Evolutionary conservation across 2,888 invertebrate genomes (phyloP), one percentile per base, ranked within the genome.

Genomic region (Rugalucina vietnamica): DNA sequence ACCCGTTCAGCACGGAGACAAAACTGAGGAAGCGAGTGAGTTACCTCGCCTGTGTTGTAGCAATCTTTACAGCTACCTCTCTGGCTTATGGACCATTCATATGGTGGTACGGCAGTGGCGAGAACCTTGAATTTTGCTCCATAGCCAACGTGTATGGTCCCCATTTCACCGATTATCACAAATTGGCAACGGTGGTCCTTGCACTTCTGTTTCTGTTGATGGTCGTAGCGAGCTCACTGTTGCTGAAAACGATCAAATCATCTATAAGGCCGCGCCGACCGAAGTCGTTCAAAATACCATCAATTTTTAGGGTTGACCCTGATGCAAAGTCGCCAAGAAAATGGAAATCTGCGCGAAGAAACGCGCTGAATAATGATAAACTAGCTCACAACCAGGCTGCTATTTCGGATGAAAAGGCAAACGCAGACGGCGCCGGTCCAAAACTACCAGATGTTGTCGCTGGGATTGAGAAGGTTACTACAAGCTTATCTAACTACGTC

Each of bases 131-230:
- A 3, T 84, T 84, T 32, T 86, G 86, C 54, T 86, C 86, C 4
- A 81, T 86, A 24, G 82, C 76, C 24, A 86, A 86, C 54, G 71
- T 86, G 27, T 86, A 86, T 50, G 86, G 84, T 8, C 27, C 14
- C 24, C 79, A 82, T 37, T 81, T 71, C 43, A 71, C 70, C 32
- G 37, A 72, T 43, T 84, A 82, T 27, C 78, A 82, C 36, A 37
- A 65, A 29, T 78, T 82, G 69, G 79, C 86, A 0, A 79, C 83
- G 3, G 32, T 54, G 0, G 76, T 87, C 10, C 34, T 80, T 0
- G 65, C 39, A 4, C 24, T 76, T 24, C 36, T 83, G 27, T 37
- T 86, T 10, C 18, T 72, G 8, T n/a, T 74, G 1, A 86, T 83
- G 83, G 14, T 84, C 1, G 0, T 37, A 1, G 79, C 81, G 4